Percentiles rank a stretch among this genome's conserved stretches.
These are phyloP conservation scores for Fabriciana adippe DNA, from an alignment of 2,888 invertebrate genomes.

Conservation along the genomic window DNA sequence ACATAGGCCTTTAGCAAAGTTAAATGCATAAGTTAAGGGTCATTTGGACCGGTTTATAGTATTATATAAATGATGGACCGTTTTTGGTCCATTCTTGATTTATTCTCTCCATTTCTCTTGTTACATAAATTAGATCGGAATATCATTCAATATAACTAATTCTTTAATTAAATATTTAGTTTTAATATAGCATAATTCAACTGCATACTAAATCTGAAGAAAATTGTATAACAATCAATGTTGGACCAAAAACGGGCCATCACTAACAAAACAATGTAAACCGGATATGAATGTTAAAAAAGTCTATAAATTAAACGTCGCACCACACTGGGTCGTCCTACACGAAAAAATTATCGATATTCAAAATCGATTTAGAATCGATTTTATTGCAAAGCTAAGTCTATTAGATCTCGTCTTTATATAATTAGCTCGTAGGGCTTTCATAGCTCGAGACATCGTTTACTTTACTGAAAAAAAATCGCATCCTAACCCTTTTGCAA, in stretches of 20 bases:
- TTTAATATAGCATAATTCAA: not conserved
- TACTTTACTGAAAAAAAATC: conserved; percentile 15
- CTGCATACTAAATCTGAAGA: too few species aligned
- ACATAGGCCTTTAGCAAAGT: conserved; percentile 70
- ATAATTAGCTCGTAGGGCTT: conserved; percentile 1
- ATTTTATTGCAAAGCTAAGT: conserved; percentile 22
- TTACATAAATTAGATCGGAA: not conserved
- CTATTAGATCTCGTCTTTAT: conserved; percentile 13
- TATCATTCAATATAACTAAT: not conserved
- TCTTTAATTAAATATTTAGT: not conserved
- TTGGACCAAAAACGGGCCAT: not conserved
- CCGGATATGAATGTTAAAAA: conserved; percentile 13
- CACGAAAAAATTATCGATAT: conserved; percentile 24
- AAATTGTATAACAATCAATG: too few species aligned
- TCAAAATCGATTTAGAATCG: conserved; percentile 29
- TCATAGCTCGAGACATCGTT: not conserved
- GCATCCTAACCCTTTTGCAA: not conserved
- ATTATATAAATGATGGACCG: not conserved
- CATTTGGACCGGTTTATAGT: conserved; percentile 28
- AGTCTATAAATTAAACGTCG: conserved; percentile 26
- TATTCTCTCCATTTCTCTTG: not conserved
- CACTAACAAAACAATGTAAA: conserved; percentile 12
- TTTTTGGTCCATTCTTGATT: not conserved
- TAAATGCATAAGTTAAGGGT: conserved; percentile 63
- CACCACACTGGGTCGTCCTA: conserved; percentile 31